Evolutionary conservation across 2,113 vertebrate genomes (phyloP).

Genomic region (Brachirus orientalis): DNA sequence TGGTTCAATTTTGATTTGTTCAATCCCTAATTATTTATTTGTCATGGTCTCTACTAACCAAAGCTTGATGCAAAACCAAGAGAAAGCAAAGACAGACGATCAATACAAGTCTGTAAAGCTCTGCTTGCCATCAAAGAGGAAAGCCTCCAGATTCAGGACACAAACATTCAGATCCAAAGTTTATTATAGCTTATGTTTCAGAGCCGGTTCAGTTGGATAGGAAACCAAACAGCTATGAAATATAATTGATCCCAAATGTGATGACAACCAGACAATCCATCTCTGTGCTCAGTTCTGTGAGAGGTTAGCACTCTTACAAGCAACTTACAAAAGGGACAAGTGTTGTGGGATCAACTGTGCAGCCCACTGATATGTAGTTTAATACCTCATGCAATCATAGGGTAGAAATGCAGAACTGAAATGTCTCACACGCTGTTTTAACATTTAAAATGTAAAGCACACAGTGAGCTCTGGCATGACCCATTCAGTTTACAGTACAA

Average conservation of each 20-base stretch:
- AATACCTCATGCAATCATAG: not conserved
- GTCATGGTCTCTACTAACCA: conserved; percentile 30
- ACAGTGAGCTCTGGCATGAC: too few relatives aligned
- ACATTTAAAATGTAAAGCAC: too few relatives aligned
- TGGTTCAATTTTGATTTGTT: conserved; percentile 10
- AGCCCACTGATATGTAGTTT: conserved; percentile 16
- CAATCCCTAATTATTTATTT: not conserved
- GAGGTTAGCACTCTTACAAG: conserved; percentile 10
- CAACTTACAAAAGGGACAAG: conserved; percentile 4
- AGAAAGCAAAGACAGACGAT: conserved; percentile 39
- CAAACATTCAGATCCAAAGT: conserved; percentile 34
- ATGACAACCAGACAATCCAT: conserved; percentile 11
- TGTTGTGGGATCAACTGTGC: conserved; percentile 17
- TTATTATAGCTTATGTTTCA: conserved; percentile 11
- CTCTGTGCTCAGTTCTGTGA: conserved; percentile 5
- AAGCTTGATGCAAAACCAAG: conserved; percentile 10
- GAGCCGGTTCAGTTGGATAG: conserved; percentile 27
- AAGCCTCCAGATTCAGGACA: conserved; percentile 22
- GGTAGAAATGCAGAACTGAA: not conserved
- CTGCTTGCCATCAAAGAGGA: conserved; percentile 28
- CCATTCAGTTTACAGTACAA: too few relatives aligned
- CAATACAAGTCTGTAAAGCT: conserved; percentile 23
- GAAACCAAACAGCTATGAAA: conserved; percentile 49
- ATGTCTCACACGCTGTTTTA: not conserved
- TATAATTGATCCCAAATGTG: conserved; percentile 57